Base-by-base conservation (phyloP, 2,888 invertebrate species). In the Clivina fossor region DNA sequence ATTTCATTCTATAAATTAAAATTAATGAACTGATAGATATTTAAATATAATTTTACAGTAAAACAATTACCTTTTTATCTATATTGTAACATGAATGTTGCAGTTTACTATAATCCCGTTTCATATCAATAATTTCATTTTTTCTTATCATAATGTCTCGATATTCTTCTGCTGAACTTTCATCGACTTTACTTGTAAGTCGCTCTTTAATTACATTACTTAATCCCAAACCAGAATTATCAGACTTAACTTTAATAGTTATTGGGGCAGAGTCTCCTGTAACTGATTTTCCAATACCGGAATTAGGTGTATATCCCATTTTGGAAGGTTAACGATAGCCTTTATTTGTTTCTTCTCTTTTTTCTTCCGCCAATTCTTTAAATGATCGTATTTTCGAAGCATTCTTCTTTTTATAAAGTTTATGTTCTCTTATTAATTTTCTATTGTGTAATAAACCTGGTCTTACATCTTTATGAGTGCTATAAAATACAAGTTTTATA, bases 281-380 rank as follows among this genome's bases (percentile, higher is more conserved):
- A 68, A 69, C 76, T 58, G 76, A 73, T 73, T 85, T 88, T 7
- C 92, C 92, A 20, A 93, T 75, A 0, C 84, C 81, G 66, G 81
- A 81, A 2, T 92, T 92, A n/a, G 88, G 84, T 70, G 87, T 89
- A 66, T 88, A 93, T 1, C 93, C 93, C 92, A 93, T 93, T 77
- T 90, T 92, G 61, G 86, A 82, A 4, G 93, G 70, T 69, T 93
- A 72, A 56, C 85, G 81, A 72, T 89, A 93, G 0, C 93, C 93
- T 74, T 87, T 89, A 66, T 90, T 91, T 24, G 80, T 79, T 33
- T 78, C 73, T 9, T 80, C 71, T 56, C 87, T 71, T 30, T 11
- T 41, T 54, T 59, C 59, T 43, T 46, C 40, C n/a, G 50, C 54
- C 2, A 57, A 35, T 54, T 56, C 57, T 43, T 41, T 54, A 30